Evolutionary conservation across 2,888 invertebrate species (phyloP), one percentile per base, ranked within the genome.

Genomic region (Stomorhina lunata): DNA sequence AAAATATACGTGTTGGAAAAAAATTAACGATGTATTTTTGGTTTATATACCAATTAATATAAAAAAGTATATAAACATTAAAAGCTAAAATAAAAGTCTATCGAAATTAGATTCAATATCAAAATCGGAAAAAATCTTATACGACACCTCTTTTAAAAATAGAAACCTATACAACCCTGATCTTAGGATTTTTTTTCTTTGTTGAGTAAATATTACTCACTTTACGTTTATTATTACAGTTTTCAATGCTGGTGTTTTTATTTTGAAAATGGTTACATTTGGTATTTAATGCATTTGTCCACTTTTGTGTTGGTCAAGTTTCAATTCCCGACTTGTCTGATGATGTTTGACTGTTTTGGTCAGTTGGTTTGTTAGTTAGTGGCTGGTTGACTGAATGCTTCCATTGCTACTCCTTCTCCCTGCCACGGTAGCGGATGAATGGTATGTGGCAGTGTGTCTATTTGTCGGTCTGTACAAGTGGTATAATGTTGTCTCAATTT

Each of bases 401-500:
- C 2, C 12, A 22, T 43, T 27, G 59, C 32, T 63, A 37, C 17
- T 65, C 37, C 37, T 20, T 15, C 22, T 53, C 17, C 68, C 45
- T 27, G 17, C 61, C 27, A 9, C 12, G 50, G 15, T 59, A 50
- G 65, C 40, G 27, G 55, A 34, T 57, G 45, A 43, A 5, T 27
- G 20, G 32, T 55, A 20, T 73, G 34, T 61, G n/a, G 9, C n/a
- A 22, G 17, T 55, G 4, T 48, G 25, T 25, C 15, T 59, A 15
- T 45, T 45, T 17, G 29, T 32, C 4, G 27, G 50, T 79, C 45
- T 6, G 5, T 32, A 43, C 27, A 53, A 34, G 3, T 72, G 55
- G 55, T 32, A 17, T 65, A 75, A 76, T 79, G 82, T 75, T 82
- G 82, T 82, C 82, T 79, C 82, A 82, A 82, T 82, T 82, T 82